Percentiles rank a stretch among this genome's conserved stretches.
These are phyloP conservation scores for Anolis carolinensis DNA, from an alignment of 2,113 vertebrate species.

Conservation along the genomic window DNA sequence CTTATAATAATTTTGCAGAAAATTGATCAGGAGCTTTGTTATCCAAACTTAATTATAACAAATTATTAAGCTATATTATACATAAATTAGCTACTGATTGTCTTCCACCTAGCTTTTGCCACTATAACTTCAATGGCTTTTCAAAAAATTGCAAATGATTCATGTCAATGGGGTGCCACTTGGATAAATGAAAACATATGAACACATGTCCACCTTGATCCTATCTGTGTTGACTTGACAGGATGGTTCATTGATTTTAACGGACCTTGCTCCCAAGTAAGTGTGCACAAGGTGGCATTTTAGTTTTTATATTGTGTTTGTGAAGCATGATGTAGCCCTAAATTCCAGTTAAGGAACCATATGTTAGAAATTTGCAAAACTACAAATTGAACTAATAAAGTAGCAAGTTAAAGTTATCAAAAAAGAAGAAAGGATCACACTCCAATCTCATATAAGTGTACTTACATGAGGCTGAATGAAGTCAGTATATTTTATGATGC, in stretches of 20 bases:
- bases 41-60: slow-evolving; percentile 1
- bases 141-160: background rate
- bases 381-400: background rate
- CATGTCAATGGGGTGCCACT: background rate
- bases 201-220: background rate
- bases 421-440: background rate
- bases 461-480: background rate
- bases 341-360: background rate
- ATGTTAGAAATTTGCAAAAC: background rate
- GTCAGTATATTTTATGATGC: background rate
- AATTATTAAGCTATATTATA: background rate
- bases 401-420: background rate
- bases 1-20: slow-evolving; percentile 52
- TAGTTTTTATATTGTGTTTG: background rate
- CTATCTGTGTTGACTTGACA: background rate
- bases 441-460: background rate
- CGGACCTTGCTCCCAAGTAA: background rate
- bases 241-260: background rate
- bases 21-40: background rate
- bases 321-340: background rate
- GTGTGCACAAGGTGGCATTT: background rate
- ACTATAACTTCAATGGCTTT: background rate
- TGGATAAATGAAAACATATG: background rate
- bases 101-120: background rate
- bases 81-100: background rate